Percentiles rank a stretch among this genome's conserved stretches.
These are phyloP conservation scores for Camponotus floridanus DNA, from an alignment of 1,140 invertebrate species.

Conservation along the genomic window DNA sequence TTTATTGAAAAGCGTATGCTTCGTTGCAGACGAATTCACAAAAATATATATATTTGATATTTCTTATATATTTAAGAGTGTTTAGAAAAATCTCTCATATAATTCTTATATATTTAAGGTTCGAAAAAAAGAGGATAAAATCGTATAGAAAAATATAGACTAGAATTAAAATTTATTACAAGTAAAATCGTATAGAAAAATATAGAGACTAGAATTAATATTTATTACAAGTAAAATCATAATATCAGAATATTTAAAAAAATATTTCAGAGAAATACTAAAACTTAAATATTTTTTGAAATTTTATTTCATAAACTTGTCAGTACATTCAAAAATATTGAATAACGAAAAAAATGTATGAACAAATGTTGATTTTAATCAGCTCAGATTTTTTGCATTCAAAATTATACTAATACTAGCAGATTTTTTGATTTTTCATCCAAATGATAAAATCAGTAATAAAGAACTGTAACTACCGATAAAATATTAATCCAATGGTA, in stretches of 20 bases:
- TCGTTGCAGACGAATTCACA: not conserved
- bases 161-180: not conserved
- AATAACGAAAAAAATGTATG: slow-evolving; percentile 1
- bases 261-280: not conserved
- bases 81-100: not conserved
- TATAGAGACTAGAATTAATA: not conserved
- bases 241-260: not conserved
- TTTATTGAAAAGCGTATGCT: not conserved
- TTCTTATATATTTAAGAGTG: not conserved
- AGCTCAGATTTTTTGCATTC: not conserved
- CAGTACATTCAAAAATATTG: not conserved
- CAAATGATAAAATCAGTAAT: not conserved
- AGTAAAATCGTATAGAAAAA: not conserved
- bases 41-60: not conserved
- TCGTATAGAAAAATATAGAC: not conserved
- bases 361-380: not conserved
- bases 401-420: not conserved
- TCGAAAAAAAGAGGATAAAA: not conserved
- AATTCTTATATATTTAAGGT: too few relatives aligned
- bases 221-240: not conserved
- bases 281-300: slow-evolving; percentile 7
- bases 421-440: not conserved
- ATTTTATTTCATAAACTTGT: slow-evolving; percentile 12
- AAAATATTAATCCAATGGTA: slow-evolving; percentile 33
- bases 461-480: not conserved